Base-by-base conservation (phyloP, 2,113 vertebrate genomes). In the Ammodytes marinus region DNA sequence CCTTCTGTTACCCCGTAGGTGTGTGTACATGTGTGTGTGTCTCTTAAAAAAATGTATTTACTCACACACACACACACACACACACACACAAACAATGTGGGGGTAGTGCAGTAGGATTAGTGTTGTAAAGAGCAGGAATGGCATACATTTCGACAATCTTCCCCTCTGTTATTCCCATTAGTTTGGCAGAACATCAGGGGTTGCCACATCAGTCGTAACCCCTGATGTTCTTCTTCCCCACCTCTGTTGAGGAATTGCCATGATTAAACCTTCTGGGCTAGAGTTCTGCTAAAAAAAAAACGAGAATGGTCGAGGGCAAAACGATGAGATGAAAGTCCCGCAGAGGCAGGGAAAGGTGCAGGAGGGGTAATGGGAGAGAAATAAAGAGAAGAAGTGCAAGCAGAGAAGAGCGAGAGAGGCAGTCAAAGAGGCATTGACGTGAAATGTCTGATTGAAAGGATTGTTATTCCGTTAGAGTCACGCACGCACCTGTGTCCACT, bases 161-260 rank as follows among this genome's bases (percentile, higher is more conserved):
- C 17, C 50, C 59, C 35, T 42, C n/a, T 52, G 60, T 79, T 58
- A 57, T 59, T 81, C 74, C 74, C 58, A 73, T 84, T 79, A 72
- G 74, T 69, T 15, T 67, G 55, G 58, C 69, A 55, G 65, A 70
- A 77, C 39, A 68, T 66, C 50, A 55, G 39, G 72, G 74, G 10
- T 68, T 54, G 53, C 45, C 46, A 45, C 45, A 61, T 71, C 65
- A 80, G 17, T 74, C 11, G n/a, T 78, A 39, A 65, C 70, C 58
- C 11, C 57, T 58, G 42, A 67, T 77, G 73, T 43, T 74, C 17
- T 49, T 60, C 27, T 37, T 35, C 19, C 17, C 19, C 49, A 49
- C 8, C 59, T 74, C 13, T 1, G 45, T 27, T 50, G 57, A 81
- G 76, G 54, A 71, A 74, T 64, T 57, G 74, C 61, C 50, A 40